Conservation (phyloP, 2,113 vertebrate genomes). For the Melospiza georgiana region DNA sequence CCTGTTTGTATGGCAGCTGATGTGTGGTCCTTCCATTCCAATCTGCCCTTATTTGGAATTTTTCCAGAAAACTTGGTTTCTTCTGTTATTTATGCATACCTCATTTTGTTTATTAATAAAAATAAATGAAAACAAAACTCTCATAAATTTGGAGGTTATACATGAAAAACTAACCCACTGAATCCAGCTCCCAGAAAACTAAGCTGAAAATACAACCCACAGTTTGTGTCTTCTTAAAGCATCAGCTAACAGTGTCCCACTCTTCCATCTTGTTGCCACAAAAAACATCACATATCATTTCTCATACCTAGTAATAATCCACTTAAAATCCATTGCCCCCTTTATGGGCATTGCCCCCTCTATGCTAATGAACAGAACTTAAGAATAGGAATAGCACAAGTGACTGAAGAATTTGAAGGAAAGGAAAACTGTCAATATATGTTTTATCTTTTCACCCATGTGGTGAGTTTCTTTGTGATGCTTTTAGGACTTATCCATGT, state of each 20-base stretch:
- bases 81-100: background rate
- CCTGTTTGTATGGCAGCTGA: background rate
- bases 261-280: background rate
- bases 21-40: background rate
- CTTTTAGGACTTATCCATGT: background rate
- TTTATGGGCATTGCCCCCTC: background rate
- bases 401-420: background rate
- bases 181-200: background rate
- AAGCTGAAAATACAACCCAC: background rate
- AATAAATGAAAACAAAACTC: conserved; percentile 7
- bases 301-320: background rate
- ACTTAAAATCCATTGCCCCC: background rate
- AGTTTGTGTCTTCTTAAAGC: background rate
- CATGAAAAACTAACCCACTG: background rate
- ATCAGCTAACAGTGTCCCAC: background rate
- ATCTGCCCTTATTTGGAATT: background rate
- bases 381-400: background rate
- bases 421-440: background rate
- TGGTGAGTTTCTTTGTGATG: background rate
- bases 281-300: background rate
- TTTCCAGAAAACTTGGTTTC: background rate
- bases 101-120: conserved; percentile 3
- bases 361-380: background rate
- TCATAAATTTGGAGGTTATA: background rate
- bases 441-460: background rate